phyloP scores from a whole-genome alignment of 2,888 invertebrate species.

The Malthinus seriepunctatus region DNA sequence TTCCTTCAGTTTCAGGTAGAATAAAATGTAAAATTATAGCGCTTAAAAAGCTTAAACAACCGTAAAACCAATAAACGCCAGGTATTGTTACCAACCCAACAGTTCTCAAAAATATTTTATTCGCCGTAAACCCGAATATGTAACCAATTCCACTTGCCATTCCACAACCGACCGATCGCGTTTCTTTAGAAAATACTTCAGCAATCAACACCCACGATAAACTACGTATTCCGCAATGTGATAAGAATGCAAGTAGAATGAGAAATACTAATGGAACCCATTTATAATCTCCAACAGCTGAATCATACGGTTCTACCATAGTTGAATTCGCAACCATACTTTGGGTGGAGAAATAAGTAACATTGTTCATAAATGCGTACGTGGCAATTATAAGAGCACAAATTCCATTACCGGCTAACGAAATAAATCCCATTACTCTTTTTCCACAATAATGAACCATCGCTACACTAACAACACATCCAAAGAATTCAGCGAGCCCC shows the following conservation, averaged over 20 bases:
- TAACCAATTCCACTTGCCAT: conserved; percentile 75
- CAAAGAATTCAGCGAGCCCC: conserved; percentile 71
- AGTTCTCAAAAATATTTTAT: conserved; percentile 73
- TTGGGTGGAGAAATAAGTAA: conserved; percentile 17
- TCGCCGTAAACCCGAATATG: conserved; percentile 73
- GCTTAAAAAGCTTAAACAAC: conserved; percentile 65
- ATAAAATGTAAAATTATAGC: conserved; percentile 66
- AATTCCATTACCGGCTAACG: conserved; percentile 66
- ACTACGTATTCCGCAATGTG: conserved; percentile 70
- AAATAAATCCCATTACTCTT: conserved; percentile 67
- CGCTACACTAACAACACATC: conserved; percentile 66
- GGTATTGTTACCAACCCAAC: conserved; percentile 64
- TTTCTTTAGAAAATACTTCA: conserved; percentile 72
- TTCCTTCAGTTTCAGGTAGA: conserved; percentile 83
- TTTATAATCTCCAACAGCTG: conserved; percentile 14
- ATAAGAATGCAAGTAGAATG: conserved; percentile 68
- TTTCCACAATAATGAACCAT: conserved; percentile 76
- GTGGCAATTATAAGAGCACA: conserved; percentile 66
- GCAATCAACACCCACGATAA: conserved; percentile 81
- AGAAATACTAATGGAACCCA: conserved; percentile 74
- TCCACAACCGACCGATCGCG: conserved; percentile 73
- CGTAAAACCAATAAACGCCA: conserved; percentile 74
- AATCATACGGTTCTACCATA: background rate
- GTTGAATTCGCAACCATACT: background rate
- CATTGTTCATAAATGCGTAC: conserved; percentile 55